A percentile compares a stretch with the other conserved stretches of the same genome.
These are phyloP conservation scores for Pandemis cinnamomeana DNA, from an alignment of 2,888 invertebrate genomes.

Conservation along the genomic window DNA sequence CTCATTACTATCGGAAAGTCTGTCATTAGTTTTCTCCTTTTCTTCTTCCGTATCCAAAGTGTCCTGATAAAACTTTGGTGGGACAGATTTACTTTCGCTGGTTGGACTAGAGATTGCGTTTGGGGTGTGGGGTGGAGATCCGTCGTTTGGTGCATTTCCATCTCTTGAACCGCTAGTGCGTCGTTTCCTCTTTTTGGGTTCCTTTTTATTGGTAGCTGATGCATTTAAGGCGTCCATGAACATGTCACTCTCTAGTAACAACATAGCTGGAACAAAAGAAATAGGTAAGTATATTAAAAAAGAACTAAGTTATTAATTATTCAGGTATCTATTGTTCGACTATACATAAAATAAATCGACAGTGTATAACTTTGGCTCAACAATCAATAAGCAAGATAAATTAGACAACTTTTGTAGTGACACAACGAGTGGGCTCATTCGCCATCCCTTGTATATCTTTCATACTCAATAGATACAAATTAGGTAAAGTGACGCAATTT, in stretches of 20 bases:
- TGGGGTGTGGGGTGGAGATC: slow-evolving; percentile 84
- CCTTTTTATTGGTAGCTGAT: slow-evolving; percentile 90
- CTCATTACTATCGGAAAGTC: slow-evolving; percentile 61
- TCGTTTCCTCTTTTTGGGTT: slow-evolving; percentile 91
- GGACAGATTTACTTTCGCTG: slow-evolving; percentile 80
- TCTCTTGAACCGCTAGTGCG: slow-evolving; percentile 89
- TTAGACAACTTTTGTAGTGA: background rate
- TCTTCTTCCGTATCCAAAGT: slow-evolving; percentile 90
- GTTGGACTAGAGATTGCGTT: slow-evolving; percentile 77
- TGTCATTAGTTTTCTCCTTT: slow-evolving; percentile 74
- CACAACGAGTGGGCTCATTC: background rate
- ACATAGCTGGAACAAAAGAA: slow-evolving; percentile 86
- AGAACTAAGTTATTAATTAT: background rate
- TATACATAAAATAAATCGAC: slow-evolving; percentile 6
- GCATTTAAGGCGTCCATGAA: slow-evolving; percentile 96
- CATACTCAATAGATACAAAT: too few species aligned
- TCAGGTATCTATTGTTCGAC: background rate
- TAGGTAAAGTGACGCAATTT: too few species aligned
- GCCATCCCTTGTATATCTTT: too few species aligned
- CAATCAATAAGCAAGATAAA: background rate
- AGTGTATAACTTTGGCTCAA: slow-evolving; percentile 2
- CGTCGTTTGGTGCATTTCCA: slow-evolving; percentile 73
- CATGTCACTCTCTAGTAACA: slow-evolving; percentile 95
- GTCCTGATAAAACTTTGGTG: slow-evolving; percentile 95
- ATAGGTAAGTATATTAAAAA: background rate